phyloP scores from a whole-genome alignment of 2,113 vertebrate genomes.

The Sitta europaea region DNA sequence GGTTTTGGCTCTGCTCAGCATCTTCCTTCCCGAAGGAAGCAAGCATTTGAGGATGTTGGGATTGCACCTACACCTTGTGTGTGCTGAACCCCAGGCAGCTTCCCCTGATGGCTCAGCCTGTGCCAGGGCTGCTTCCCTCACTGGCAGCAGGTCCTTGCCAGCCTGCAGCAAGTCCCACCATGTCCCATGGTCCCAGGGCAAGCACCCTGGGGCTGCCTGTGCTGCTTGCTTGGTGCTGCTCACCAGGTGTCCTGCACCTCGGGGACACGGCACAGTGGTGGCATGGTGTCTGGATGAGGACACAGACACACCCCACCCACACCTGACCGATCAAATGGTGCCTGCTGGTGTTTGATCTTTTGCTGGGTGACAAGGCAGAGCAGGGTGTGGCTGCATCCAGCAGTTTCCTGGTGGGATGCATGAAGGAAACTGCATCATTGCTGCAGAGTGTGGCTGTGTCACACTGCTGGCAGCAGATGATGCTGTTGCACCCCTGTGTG shows the following conservation, averaged over 20 bases:
- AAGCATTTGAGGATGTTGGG: neutral
- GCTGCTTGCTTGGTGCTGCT: neutral
- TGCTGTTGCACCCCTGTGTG: neutral
- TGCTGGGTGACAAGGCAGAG: neutral
- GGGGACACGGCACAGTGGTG: accelerated
- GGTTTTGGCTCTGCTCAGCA: neutral
- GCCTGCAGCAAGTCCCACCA: accelerated
- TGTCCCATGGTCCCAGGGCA: accelerated
- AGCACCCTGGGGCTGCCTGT: accelerated
- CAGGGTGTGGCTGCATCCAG: neutral
- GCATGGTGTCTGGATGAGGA: neutral
- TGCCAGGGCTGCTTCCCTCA: accelerated
- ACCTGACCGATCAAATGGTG: neutral
- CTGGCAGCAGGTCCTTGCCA: neutral
- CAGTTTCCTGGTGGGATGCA: neutral
- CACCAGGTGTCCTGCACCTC: neutral
- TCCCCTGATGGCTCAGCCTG: accelerated
- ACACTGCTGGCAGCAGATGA: neutral
- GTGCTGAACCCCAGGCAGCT: neutral
- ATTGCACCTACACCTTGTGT: accelerated
- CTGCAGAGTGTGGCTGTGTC: neutral
- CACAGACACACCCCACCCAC: neutral
- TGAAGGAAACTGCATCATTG: neutral
- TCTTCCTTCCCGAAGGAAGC: neutral
- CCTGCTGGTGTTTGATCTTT: neutral